Evolutionary conservation across 2,888 invertebrate species (phyloP).

Genomic region (Masnerella sp.): DNA sequence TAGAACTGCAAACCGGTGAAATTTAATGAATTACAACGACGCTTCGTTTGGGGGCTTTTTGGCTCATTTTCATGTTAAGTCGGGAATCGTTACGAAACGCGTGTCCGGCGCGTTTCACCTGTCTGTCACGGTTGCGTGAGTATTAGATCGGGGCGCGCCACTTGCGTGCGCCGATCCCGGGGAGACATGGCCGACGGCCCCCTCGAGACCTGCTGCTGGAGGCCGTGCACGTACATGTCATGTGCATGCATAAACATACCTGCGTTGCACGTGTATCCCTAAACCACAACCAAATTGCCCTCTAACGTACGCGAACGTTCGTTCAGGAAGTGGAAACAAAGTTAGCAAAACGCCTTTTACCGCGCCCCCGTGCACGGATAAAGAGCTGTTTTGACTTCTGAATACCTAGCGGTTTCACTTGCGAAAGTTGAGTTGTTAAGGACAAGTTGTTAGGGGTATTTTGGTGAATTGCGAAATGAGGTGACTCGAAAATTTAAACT

Average conservation of each 20-base stretch:
- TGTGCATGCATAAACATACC: conserved; percentile 54
- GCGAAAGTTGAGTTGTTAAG: too few relatives aligned
- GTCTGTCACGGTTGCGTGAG: conserved; percentile 74
- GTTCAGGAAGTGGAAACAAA: not conserved
- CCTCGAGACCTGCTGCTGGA: conserved; percentile 67
- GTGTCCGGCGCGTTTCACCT: conserved; percentile 77
- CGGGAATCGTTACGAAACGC: conserved; percentile 66
- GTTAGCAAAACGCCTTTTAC: too few relatives aligned
- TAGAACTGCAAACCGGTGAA: conserved; percentile 17
- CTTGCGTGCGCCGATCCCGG: conserved; percentile 68
- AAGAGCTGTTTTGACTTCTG: too few relatives aligned
- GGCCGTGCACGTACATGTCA: conserved; percentile 59
- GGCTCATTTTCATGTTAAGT: conserved; percentile 54
- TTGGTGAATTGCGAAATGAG: too few relatives aligned
- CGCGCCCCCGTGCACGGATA: too few relatives aligned
- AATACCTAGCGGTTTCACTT: too few relatives aligned
- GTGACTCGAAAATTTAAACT: too few relatives aligned
- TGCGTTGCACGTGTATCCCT: conserved; percentile 43
- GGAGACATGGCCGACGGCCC: conserved; percentile 72
- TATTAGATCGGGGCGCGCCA: conserved; percentile 63
- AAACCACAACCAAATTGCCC: conserved; percentile 35
- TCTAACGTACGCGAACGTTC: conserved; percentile 20
- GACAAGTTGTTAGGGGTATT: too few relatives aligned
- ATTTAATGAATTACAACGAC: conserved; percentile 13
- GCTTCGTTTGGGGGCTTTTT: conserved; percentile 29